Base-by-base conservation (phyloP, 1,140 invertebrate genomes). In the Dermatophagoides farinae region DNA sequence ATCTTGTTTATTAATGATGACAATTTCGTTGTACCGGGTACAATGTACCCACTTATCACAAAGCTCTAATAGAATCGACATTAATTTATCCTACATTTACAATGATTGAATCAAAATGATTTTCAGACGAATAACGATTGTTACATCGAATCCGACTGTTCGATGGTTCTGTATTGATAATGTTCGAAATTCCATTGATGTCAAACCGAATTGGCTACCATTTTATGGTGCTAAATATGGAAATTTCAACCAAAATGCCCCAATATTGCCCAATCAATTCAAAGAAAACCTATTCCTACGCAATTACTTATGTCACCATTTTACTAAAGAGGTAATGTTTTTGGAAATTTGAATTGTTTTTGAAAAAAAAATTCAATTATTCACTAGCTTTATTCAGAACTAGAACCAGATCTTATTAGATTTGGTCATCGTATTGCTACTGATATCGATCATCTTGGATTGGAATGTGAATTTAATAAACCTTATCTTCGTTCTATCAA, bases 391-490 rank as follows among this genome's bases (percentile, higher is more conserved):
- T 71, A 68, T 23, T 25, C 25, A 10, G 63, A 68, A 52, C 65
- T 77, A 49, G 65, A 71, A 37, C 57, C 63, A 23, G 78, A 78
- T 66, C 67, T 79, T 18, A 60, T 65, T 6, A 64, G 64, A 59
- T 77, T 79, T 72, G 76, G 77, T 22, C 53, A 73, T 6, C 62
- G 75, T 61, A 71, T 77, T 20, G 70, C 70, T 0, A 68, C 66
- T 18, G 77, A 80, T 58, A 72, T 80, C 40, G 73, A 77, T 61
- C 62, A 70, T 0, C 66, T 79, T 10, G 71, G 73, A 25, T 64
- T 71, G 49, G 71, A 77, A 65, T 78, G 77, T 70, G 79, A 80
- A 63, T 52, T 66, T 6, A 71, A 77, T 61, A 74, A 69, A 37
- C 79, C 79, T 0, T 67, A 67, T 60, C 64, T 80, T 16, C 8